A percentile compares a stretch with the other conserved stretches of the same genome.
Evolutionary conservation across 2,113 vertebrate genomes (phyloP).

Genomic region (Pristiophorus japonicus): DNA sequence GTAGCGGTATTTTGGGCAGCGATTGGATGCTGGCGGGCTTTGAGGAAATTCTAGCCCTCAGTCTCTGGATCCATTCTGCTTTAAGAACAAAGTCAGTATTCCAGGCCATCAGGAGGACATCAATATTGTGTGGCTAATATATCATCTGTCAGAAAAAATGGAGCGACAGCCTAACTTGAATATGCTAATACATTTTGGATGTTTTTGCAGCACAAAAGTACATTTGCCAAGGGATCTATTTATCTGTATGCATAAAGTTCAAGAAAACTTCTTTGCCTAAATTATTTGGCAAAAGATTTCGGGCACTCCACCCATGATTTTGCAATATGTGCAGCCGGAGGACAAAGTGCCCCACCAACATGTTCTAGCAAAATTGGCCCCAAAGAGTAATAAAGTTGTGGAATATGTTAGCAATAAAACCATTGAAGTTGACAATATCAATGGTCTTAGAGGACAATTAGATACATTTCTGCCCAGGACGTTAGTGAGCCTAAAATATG

Average conservation of each 20-base stretch:
- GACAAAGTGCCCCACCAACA: not conserved
- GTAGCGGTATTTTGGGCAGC: no score
- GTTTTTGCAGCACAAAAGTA: not conserved
- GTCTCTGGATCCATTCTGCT: not conserved
- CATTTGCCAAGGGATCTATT: not conserved
- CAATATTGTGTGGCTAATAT: not conserved
- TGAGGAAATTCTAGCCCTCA: no score
- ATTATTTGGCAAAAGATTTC: not conserved
- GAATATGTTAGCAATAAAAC: not conserved
- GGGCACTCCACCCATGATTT: not conserved
- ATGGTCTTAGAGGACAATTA: no score
- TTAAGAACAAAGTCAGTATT: not conserved
- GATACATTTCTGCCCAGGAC: not conserved
- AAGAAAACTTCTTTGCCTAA: not conserved
- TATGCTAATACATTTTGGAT: not conserved
- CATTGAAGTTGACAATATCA: not conserved
- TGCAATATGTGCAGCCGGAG: not conserved
- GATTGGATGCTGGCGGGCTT: no score
- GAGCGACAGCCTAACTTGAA: not conserved
- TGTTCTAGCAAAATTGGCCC: not conserved
- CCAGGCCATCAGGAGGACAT: not conserved
- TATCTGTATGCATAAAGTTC: conserved; percentile 33
- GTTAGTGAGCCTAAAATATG: not conserved
- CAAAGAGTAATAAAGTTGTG: not conserved
- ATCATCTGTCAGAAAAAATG: not conserved